These are phyloP conservation scores for Solen grandis DNA, from an alignment of 1,140 invertebrate species.

Conservation along the genomic window DNA sequence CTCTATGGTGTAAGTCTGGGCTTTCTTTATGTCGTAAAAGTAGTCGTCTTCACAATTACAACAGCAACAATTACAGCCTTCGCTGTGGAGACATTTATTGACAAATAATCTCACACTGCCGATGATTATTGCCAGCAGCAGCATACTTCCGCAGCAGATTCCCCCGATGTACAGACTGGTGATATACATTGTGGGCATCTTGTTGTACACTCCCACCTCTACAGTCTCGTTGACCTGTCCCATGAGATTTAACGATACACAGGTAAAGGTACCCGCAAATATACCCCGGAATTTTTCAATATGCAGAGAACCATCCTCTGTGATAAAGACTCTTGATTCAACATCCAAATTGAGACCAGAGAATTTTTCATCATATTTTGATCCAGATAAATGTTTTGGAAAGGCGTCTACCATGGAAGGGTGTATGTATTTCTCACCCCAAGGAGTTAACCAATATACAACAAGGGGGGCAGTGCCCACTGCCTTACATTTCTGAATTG, in stretches of 20 bases:
- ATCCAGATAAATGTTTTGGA: conserved; percentile 29
- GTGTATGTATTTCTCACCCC: conserved; percentile 66
- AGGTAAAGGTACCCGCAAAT: conserved; percentile 71
- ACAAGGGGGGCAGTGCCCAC: conserved; percentile 60
- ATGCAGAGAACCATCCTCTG: conserved; percentile 53
- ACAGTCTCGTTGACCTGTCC: conserved; percentile 63
- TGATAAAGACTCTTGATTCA: conserved; percentile 38
- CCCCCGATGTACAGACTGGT: conserved; percentile 64
- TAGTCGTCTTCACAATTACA: conserved; percentile 41
- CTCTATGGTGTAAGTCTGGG: conserved; percentile 8
- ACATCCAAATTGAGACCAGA: conserved; percentile 47
- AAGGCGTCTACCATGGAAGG: conserved; percentile 15
- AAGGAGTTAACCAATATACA: conserved; percentile 73
- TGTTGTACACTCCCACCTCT: conserved; percentile 43
- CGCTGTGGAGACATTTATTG: conserved; percentile 50
- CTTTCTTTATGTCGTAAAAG: conserved; percentile 1
- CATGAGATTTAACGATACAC: conserved; percentile 65
- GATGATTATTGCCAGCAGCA: conserved; percentile 65
- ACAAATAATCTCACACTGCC: conserved; percentile 62
- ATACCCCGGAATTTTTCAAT: conserved; percentile 65
- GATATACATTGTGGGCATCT: conserved; percentile 42
- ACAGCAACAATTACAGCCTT: conserved; percentile 55
- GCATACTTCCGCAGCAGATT: conserved; percentile 44
- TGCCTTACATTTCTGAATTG: conserved; percentile 62
- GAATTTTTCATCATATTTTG: conserved; percentile 36